phyloP scores from a whole-genome alignment of 2,113 vertebrate genomes.

The Nothocercus nigrocapillus region DNA sequence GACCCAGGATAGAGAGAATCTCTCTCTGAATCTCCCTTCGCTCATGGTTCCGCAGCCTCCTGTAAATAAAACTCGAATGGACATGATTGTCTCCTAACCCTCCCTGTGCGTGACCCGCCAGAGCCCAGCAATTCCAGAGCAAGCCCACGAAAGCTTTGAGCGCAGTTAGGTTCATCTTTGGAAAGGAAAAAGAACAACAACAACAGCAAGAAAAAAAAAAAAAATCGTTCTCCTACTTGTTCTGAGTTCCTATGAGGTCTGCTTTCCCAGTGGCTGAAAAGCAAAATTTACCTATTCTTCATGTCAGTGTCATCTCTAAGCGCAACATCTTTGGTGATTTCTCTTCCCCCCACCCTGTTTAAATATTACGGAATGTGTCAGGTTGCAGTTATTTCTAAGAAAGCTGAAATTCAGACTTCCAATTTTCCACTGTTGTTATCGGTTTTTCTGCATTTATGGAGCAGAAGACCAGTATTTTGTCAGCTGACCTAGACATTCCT shows the following conservation, averaged over 20 bases:
- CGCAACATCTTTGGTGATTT: constrained; percentile 74
- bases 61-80: constrained; percentile 99
- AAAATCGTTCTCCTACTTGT: constrained; percentile 57
- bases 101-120: constrained; percentile 87
- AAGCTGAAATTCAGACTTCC: constrained; percentile 80
- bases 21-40: constrained; percentile 98
- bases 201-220: constrained; percentile 58
- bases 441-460: constrained; percentile 78
- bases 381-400: constrained; percentile 79
- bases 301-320: constrained; percentile 81
- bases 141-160: constrained; percentile 86
- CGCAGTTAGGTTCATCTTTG: constrained; percentile 85
- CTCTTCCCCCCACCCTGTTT: constrained; percentile 73
- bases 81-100: constrained; percentile 94
- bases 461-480: constrained; percentile 78
- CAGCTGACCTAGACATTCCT: constrained; percentile 84
- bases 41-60: constrained; percentile 96
- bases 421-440: constrained; percentile 82
- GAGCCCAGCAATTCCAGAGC: constrained; percentile 88
- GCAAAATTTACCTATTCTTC: constrained; percentile 82
- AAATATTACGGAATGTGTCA: constrained; percentile 78
- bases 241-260: constrained; percentile 71
- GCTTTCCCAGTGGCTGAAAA: constrained; percentile 73
- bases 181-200: constrained; percentile 68
- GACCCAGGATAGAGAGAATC: constrained; percentile 97